Evolutionary conservation across 2,797 vertebrate genomes (phyloP).

Genomic region (Anisognathus igniventris): DNA sequence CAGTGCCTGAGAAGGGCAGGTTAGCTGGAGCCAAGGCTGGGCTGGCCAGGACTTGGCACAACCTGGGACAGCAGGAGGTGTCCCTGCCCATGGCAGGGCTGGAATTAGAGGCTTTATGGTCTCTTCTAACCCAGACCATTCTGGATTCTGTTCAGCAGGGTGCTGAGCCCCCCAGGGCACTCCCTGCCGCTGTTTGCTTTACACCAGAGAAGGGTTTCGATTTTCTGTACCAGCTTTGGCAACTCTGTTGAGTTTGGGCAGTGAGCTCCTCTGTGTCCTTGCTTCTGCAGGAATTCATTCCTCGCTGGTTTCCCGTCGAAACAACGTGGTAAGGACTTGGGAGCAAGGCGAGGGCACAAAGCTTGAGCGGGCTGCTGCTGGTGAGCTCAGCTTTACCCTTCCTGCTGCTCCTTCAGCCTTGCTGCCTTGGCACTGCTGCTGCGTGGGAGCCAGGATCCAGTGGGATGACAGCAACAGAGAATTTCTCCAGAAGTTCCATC

Average conservation of each 20-base stretch:
- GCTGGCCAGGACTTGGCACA: background rate
- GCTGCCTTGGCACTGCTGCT: background rate
- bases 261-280: background rate
- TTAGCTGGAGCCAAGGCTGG: background rate
- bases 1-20: background rate
- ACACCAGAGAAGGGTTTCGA: accelerated
- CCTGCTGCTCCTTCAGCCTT: background rate
- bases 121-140: background rate
- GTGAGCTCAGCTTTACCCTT: background rate
- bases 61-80: background rate
- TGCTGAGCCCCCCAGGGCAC: background rate
- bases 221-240: background rate
- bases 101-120: background rate
- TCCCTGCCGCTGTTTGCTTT: background rate
- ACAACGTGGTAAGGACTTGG: background rate
- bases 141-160: accelerated
- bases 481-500: background rate
- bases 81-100: background rate
- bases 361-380: background rate
- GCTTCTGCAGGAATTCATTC: background rate
- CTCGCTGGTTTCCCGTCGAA: accelerated
- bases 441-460: background rate
- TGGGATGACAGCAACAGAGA: background rate
- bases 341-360: background rate
- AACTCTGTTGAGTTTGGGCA: background rate